Percentiles rank a stretch among this genome's conserved stretches.
Evolutionary conservation across 37 sponge, comb jelly and placozoan genomes (phyloP).

Genomic region (Geodia barretti): DNA sequence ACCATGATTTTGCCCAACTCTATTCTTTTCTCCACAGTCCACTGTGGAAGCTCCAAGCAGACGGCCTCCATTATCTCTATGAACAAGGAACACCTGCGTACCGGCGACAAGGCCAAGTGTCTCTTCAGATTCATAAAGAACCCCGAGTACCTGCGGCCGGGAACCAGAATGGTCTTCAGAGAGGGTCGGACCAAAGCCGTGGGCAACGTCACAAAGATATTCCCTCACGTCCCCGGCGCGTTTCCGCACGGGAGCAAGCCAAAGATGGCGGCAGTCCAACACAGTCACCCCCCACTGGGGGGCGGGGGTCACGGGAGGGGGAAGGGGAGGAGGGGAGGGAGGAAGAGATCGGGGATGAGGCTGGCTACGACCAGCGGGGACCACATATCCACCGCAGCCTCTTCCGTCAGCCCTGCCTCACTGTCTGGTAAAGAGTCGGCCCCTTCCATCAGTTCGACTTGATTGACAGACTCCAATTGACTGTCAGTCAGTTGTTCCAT

Average conservation of each 20-base stretch:
- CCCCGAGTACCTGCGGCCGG: slow-evolving; percentile 92
- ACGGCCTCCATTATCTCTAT: slow-evolving; percentile 95
- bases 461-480: no score
- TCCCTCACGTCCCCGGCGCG: slow-evolving; percentile 52
- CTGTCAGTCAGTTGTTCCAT: no score
- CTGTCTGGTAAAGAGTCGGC: not conserved
- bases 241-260: not conserved
- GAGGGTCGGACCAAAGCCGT: slow-evolving; percentile 98
- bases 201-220: slow-evolving; percentile 83
- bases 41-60: slow-evolving; percentile 97
- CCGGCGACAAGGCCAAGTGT: slow-evolving; percentile 96
- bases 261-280: slow-evolving; percentile 11
- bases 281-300: slow-evolving; percentile 7
- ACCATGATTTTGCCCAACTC: no score
- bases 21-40: slow-evolving; percentile 42
- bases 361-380: not conserved
- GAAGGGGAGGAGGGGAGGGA: slow-evolving; percentile 51
- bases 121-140: slow-evolving; percentile 95
- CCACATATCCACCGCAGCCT: not conserved
- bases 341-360: not conserved
- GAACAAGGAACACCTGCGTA: slow-evolving; percentile 92
- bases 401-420: not conserved
- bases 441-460: not conserved
- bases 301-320: not conserved
- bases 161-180: slow-evolving; percentile 90